Percentiles rank a stretch among this genome's conserved stretches.
Evolutionary conservation across 37 sponge, comb jelly and placozoan species (phyloP).

Genomic region (Petrosia ficiformis): DNA sequence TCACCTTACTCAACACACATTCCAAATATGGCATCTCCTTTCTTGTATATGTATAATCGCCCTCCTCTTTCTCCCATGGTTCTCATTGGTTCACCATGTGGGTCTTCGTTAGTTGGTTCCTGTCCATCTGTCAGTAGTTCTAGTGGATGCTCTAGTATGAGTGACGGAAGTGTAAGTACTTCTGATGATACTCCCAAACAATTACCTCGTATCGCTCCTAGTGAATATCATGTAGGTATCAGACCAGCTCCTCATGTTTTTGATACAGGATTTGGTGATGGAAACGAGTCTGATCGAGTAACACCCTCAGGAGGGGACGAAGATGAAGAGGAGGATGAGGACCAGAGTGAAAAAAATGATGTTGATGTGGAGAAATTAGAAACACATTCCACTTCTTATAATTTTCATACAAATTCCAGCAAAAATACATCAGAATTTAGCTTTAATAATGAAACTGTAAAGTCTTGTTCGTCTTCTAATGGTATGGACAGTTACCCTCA

Average conservation of each 20-base stretch:
- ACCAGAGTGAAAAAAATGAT: too few relatives aligned
- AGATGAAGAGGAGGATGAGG: too few relatives aligned
- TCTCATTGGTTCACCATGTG: slow-evolving; percentile 33
- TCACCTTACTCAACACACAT: too few relatives aligned
- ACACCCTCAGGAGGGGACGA: background rate
- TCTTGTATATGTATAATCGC: slow-evolving; percentile 17
- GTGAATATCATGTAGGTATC: slow-evolving; percentile 63
- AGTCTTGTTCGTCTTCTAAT: too few relatives aligned
- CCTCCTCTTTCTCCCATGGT: slow-evolving; percentile 52
- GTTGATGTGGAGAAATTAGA: too few relatives aligned
- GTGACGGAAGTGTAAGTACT: slow-evolving; percentile 20
- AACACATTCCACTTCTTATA: too few relatives aligned
- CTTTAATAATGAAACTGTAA: too few relatives aligned
- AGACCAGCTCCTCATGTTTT: background rate
- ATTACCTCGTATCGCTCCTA: slow-evolving; percentile 15
- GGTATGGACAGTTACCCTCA: too few relatives aligned
- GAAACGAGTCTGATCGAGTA: background rate
- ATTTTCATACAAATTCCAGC: too few relatives aligned
- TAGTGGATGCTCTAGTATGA: slow-evolving; percentile 58
- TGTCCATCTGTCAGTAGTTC: slow-evolving; percentile 46
- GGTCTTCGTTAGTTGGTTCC: slow-evolving; percentile 20
- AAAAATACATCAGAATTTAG: too few relatives aligned
- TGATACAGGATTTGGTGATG: background rate
- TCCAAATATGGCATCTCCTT: background rate
- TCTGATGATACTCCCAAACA: background rate